These are phyloP conservation scores for Epizoanthus rinbou DNA, from an alignment of 92 coral and sea anemone species.

Conservation along the genomic window DNA sequence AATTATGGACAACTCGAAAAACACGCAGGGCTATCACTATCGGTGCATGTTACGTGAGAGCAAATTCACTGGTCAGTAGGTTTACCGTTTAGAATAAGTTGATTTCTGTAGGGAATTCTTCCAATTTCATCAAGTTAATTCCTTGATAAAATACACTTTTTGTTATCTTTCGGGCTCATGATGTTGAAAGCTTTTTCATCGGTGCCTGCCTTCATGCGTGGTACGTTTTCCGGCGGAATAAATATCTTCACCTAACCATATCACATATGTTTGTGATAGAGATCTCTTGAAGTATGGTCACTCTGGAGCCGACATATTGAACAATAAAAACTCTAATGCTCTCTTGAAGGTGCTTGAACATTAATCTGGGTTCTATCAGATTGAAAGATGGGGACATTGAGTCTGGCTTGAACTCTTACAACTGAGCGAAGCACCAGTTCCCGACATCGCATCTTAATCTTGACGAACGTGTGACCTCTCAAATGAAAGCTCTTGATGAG, in stretches of 20 bases:
- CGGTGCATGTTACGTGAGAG: not conserved
- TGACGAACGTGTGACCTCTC: too few relatives aligned
- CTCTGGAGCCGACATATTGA: conserved; percentile 1
- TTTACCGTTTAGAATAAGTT: too few relatives aligned
- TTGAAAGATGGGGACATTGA: conserved; percentile 2
- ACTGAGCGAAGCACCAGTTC: not conserved
- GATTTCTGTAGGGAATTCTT: too few relatives aligned
- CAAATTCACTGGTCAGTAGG: not conserved
- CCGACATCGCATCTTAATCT: too few relatives aligned
- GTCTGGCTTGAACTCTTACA: not conserved
- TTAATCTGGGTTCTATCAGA: conserved; percentile 4
- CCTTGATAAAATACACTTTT: not conserved
- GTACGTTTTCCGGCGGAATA: conserved; percentile 26
- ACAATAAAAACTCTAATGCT: not conserved
- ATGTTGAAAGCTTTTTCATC: not conserved
- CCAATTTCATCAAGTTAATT: not conserved
- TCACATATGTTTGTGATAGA: conserved; percentile 2
- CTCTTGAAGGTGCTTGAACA: not conserved
- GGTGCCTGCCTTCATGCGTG: not conserved
- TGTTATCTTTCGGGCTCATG: not conserved
- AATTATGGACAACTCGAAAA: not conserved
- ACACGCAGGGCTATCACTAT: not conserved
- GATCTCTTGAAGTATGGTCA: conserved; percentile 9
- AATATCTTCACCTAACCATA: not conserved
- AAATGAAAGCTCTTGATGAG: too few relatives aligned